Percentiles rank a stretch among this genome's conserved stretches.
phyloP scores from a whole-genome alignment of 2,113 vertebrate genomes.

The Tragelaphus buxtoni region DNA sequence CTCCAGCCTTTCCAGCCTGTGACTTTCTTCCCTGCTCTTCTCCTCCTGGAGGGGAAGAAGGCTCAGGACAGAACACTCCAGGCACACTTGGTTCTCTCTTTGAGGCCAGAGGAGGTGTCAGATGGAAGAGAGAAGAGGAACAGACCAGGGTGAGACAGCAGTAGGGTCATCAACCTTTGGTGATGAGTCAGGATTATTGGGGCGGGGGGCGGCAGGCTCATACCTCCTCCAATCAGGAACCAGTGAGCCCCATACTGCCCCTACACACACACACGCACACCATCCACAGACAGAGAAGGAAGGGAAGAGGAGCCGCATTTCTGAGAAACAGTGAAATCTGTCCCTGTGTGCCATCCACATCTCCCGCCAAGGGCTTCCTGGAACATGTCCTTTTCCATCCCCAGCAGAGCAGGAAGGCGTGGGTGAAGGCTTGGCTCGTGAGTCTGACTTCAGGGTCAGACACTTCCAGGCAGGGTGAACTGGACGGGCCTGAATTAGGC shows the following conservation, averaged over 20 bases:
- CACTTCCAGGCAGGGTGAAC: neutral
- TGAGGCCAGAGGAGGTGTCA: neutral
- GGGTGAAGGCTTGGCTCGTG: neutral
- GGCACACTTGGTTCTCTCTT: neutral
- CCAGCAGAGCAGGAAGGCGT: constrained; percentile 37
- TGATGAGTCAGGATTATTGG: neutral
- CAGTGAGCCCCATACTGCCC: too few species aligned
- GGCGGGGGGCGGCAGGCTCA: too few species aligned
- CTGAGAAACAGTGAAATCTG: neutral
- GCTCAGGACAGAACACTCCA: neutral
- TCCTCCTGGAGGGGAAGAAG: neutral
- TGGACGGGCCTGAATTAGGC: constrained; percentile 9
- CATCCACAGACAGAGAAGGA: neutral
- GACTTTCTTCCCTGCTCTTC: neutral
- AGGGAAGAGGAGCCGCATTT: neutral
- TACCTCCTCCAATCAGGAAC: too few species aligned
- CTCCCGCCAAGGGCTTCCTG: neutral
- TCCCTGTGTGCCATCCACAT: neutral
- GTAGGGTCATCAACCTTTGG: neutral
- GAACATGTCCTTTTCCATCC: neutral
- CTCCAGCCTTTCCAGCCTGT: neutral
- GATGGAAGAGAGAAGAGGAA: neutral
- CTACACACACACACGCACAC: neutral
- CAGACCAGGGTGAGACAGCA: neutral
- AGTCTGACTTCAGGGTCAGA: constrained; percentile 21